Evolutionary conservation across 2,888 invertebrate genomes (phyloP).

Genomic region (Molorchus minor): DNA sequence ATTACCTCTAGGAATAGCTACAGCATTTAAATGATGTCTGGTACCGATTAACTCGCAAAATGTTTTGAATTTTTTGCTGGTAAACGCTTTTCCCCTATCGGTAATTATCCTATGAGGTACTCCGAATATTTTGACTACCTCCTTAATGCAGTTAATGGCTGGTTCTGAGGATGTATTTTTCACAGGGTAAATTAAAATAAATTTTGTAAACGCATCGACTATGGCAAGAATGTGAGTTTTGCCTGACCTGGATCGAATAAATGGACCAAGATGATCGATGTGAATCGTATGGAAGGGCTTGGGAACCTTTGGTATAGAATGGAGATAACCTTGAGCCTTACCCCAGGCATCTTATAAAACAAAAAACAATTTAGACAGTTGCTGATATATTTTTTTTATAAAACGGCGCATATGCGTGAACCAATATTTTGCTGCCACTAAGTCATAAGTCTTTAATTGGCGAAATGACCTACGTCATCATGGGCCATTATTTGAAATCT

Average conservation of each 20-base stretch:
- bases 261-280: slow-evolving; percentile 30
- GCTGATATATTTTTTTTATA: slow-evolving; percentile 27
- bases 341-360: slow-evolving; percentile 23
- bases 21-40: slow-evolving; percentile 25
- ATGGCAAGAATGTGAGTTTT: slow-evolving; percentile 22
- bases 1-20: slow-evolving; percentile 25
- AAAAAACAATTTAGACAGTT: slow-evolving; percentile 25
- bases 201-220: no score
- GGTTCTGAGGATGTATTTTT: slow-evolving; percentile 8
- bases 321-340: slow-evolving; percentile 26
- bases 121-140: slow-evolving; percentile 25
- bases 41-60: slow-evolving; percentile 20
- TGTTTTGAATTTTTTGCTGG: slow-evolving; percentile 19
- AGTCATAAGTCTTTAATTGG: no score
- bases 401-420: slow-evolving; percentile 28
- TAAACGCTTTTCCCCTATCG: slow-evolving; percentile 14
- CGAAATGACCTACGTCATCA: background rate
- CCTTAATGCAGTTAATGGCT: slow-evolving; percentile 10
- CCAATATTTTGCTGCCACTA: slow-evolving; percentile 26
- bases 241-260: slow-evolving; percentile 23
- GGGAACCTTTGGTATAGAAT: slow-evolving; percentile 31
- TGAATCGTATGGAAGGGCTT: slow-evolving; percentile 35
- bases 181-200: slow-evolving; percentile 23
- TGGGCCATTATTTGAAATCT: no score
- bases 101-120: slow-evolving; percentile 17